phyloP scores from a whole-genome alignment of 1,140 invertebrate genomes.

The Lasioglossum albipes region DNA sequence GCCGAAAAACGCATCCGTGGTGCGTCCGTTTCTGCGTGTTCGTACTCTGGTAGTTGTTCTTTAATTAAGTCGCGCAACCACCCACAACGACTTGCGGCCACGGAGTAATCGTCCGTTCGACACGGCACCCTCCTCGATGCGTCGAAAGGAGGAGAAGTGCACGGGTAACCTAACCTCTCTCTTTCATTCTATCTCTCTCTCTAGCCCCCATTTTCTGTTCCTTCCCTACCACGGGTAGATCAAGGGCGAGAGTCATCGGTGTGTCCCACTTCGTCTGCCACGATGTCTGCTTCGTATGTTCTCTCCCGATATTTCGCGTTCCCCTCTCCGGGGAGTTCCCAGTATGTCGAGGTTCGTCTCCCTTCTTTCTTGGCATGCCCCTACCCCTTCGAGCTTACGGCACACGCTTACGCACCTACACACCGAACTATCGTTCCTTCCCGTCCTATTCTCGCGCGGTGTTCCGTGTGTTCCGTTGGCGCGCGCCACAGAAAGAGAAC shows the following conservation, averaged over 20 bases:
- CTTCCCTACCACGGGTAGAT: slow-evolving; percentile 52
- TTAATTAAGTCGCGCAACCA: slow-evolving; percentile 30
- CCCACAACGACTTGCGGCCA: slow-evolving; percentile 38
- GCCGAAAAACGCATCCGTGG: slow-evolving; percentile 56
- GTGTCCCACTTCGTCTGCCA: slow-evolving; percentile 66
- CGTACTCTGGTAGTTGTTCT: slow-evolving; percentile 15
- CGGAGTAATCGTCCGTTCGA: slow-evolving; percentile 48
- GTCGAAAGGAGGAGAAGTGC: slow-evolving; percentile 48
- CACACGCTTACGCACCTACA: slow-evolving; percentile 54
- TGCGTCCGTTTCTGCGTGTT: slow-evolving; percentile 24
- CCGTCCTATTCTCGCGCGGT: slow-evolving; percentile 61
- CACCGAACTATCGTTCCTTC: slow-evolving; percentile 53
- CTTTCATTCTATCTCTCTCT: slow-evolving; percentile 47
- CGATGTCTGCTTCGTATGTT: slow-evolving; percentile 60
- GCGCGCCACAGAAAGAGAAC: slow-evolving; percentile 47
- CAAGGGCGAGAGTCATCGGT: slow-evolving; percentile 56
- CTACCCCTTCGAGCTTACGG: slow-evolving; percentile 51
- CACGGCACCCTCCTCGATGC: slow-evolving; percentile 43
- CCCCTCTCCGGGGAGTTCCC: slow-evolving; percentile 66
- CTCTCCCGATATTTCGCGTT: slow-evolving; percentile 68
- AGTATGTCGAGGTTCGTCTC: slow-evolving; percentile 71
- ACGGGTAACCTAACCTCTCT: slow-evolving; percentile 63
- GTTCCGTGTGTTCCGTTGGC: slow-evolving; percentile 30
- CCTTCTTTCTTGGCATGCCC: slow-evolving; percentile 75
- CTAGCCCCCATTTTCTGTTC: slow-evolving; percentile 30